Evolutionary conservation across 1,140 invertebrate genomes (phyloP), one percentile per base, ranked within the genome.

Genomic region (Teleogryllus occipitalis): DNA sequence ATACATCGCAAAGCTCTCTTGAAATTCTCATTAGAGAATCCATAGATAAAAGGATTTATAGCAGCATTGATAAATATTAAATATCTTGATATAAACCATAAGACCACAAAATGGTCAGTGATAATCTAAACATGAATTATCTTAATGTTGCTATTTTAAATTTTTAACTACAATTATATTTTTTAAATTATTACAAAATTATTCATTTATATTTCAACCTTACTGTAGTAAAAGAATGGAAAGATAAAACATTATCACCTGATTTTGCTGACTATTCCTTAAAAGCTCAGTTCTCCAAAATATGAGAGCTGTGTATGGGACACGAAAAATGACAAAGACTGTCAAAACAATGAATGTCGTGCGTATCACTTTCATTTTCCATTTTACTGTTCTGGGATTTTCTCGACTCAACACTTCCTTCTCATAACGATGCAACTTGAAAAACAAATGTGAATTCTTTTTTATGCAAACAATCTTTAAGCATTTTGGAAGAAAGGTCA

Each of bases 341-440:
- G 94, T 77, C 0, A 94, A 88, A 3, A 94, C 89, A 22, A 91
- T 88, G 80, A 93, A 91, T 15, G 93, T 87, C n/a, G 91, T 92
- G 82, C 89, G 90, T 39, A 92, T 89, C 0, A 93, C 91, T 83
- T 89, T 88, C 73, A 88, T 88, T 80, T 90, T 92, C 73, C 92
- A 92, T 81, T 87, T 90, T 7, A 90, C 87, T 5, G 89, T 84
- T 7, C 89, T 83, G 0, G 89, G 87, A 81, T 89, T 86, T 46
- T 90, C 88, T n/a, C 87, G 86, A 80, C 86, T 87, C 0, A 88
- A 80, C 0, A 89, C 86, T 72, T 88, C 85, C 79, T 88, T 86
- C 84, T 92, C 90, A 81, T 91, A 91, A 73, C 86, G 85, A 83
- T 89, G 88, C 46, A 92, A 83, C 89, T 91, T 82, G 48, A 84